A percentile compares a stretch with the other conserved stretches of the same genome.
Conservation (phyloP, 2,888 invertebrate species). For the Xylota sylvarum region DNA sequence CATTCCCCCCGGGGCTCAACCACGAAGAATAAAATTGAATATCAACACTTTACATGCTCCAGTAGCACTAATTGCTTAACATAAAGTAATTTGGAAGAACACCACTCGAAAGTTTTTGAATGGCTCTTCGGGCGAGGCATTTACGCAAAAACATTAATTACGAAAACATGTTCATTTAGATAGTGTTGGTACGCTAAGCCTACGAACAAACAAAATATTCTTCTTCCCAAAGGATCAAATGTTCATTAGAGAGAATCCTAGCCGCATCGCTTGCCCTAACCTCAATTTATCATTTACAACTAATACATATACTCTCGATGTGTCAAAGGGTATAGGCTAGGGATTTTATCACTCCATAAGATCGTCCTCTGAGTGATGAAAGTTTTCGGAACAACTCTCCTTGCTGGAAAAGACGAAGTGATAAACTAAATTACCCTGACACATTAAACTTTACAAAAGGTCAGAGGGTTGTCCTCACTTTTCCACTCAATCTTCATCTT, state of each 20-base stretch:
- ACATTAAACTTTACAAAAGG: constrained; percentile 51
- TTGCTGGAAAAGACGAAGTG: constrained; percentile 42
- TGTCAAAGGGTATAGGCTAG: constrained; percentile 17
- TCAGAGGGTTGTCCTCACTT: constrained; percentile 59
- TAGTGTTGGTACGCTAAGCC: neutral
- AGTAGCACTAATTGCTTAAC: constrained; percentile 49
- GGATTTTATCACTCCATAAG: constrained; percentile 25
- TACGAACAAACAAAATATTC: neutral
- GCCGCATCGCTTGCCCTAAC: constrained; percentile 9
- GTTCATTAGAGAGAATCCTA: constrained; percentile 52
- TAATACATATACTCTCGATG: constrained; percentile 27
- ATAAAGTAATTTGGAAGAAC: constrained; percentile 54
- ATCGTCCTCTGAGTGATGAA: constrained; percentile 23
- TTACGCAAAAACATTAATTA: constrained; percentile 52
- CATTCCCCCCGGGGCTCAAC: neutral
- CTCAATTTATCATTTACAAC: constrained; percentile 60
- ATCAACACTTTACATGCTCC: constrained; percentile 32
- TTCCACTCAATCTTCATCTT: constrained; percentile 63
- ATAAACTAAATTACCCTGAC: constrained; percentile 62
- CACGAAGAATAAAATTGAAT: constrained; percentile 34
- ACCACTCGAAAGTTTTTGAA: constrained; percentile 50
- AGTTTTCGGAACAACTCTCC: constrained; percentile 24
- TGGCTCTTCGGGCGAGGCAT: constrained; percentile 4
- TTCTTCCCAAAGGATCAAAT: constrained; percentile 48
- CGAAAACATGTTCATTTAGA: constrained; percentile 48